Percentiles rank a stretch among this genome's conserved stretches.
These are phyloP conservation scores for Sphaerophoria rueppellii DNA, from an alignment of 2,888 invertebrate genomes.

Conservation along the genomic window DNA sequence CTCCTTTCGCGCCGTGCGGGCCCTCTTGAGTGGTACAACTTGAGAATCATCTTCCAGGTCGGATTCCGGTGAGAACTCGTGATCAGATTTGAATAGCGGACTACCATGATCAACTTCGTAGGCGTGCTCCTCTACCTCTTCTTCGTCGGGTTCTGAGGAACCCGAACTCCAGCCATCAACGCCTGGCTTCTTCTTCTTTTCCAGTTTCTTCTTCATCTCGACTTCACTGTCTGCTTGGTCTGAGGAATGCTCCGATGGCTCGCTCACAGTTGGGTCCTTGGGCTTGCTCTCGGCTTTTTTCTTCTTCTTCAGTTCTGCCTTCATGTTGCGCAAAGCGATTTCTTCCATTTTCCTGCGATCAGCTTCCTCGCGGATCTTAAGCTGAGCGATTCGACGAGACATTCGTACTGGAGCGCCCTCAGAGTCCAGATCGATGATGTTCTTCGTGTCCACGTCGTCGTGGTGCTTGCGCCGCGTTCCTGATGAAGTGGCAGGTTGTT, in stretches of 20 bases:
- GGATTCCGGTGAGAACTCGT: slow-evolving; percentile 96
- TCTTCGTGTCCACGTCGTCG: slow-evolving; percentile 79
- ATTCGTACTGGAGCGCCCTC: slow-evolving; percentile 85
- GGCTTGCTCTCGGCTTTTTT: slow-evolving; percentile 81
- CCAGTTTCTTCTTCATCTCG: slow-evolving; percentile 80
- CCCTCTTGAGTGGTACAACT: slow-evolving; percentile 89
- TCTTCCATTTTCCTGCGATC: slow-evolving; percentile 90
- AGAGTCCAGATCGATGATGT: slow-evolving; percentile 79
- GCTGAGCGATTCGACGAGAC: slow-evolving; percentile 92
- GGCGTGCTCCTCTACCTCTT: slow-evolving; percentile 82
- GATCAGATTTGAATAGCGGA: slow-evolving; percentile 90
- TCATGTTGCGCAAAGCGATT: slow-evolving; percentile 86
- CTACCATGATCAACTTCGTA: slow-evolving; percentile 83
- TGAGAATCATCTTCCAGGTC: slow-evolving; percentile 88
- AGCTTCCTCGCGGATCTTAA: slow-evolving; percentile 93
- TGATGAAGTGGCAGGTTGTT: slow-evolving; percentile 56
- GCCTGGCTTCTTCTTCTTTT: slow-evolving; percentile 80
- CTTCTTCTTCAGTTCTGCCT: slow-evolving; percentile 85
- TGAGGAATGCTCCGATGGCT: slow-evolving; percentile 78
- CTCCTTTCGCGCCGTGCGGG: slow-evolving; percentile 91
- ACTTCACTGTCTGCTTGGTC: slow-evolving; percentile 78
- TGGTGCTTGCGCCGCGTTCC: slow-evolving; percentile 76
- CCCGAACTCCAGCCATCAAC: slow-evolving; percentile 81
- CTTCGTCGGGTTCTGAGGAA: slow-evolving; percentile 82
- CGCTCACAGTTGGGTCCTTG: slow-evolving; percentile 77